Evolutionary conservation across 92 coral and sea anemone species (phyloP), one percentile per base, ranked within the genome.

Genomic region (Paragorgia papillata): DNA sequence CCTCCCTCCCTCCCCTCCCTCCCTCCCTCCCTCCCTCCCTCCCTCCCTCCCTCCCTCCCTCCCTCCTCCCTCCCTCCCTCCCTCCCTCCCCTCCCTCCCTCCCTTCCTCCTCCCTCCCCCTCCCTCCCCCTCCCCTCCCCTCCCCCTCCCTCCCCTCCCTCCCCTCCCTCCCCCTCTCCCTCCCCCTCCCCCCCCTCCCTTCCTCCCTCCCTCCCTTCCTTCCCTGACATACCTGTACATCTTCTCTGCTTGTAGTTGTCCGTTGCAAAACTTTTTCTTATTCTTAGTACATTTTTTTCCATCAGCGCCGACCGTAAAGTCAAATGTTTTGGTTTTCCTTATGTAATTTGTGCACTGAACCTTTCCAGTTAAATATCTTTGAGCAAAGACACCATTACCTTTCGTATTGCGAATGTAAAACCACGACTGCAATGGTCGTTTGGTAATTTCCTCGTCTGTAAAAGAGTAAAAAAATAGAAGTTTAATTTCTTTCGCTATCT

Each of bases 261-360:
- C 78, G 21, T 54, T 71, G 54, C 78, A 71, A 71, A 71, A 71
- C 29, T 18, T 32, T 39, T 33, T 13, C 64, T 71, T 71, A 55
- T 30, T 35, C 27, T 28, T 27, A 6, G 20, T 33, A 55, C 78
- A 71, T 14, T 33, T 8, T 19, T 71, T 40, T 14, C 78, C 78
- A 53, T 71, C 78, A 27, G 63, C 24, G 51, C 78, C 78, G 31
- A 71, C 78, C 0, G 63, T 71, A 28, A 53, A 71, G 18, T 71
- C 64, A 28, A 71, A 54, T 39, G 63, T 18, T 35, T 71, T 71
- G 28, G 57, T 71, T 17, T 53, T 24, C n/a, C 50, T 19, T 19
- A 71, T 54, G 24, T 20, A n/a, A 0, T 53, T 22, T 27, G 63
- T 71, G 33, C 78, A 71, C 46, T 13, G 32, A 43, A 71, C 78